A percentile compares a stretch with the other conserved stretches of the same genome.
Evolutionary conservation across 2,888 invertebrate species (phyloP).

Genomic region (Acleris holmiana): DNA sequence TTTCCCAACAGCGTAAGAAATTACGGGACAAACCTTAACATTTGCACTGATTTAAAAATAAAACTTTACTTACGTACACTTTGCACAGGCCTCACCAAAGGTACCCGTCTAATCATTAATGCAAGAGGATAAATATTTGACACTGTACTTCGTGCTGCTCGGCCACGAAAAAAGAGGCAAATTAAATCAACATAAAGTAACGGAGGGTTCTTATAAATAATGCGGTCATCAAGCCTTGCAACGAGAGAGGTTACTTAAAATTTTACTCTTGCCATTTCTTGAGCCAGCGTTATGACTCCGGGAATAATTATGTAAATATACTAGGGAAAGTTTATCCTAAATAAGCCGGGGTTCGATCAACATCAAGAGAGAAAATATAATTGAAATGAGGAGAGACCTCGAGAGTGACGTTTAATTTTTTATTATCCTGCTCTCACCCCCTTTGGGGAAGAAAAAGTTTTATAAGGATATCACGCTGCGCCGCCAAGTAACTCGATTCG

Average conservation of each 20-base stretch:
- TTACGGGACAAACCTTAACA: neutral
- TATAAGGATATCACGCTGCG: slow-evolving; percentile 10
- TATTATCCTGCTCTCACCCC: slow-evolving; percentile 41
- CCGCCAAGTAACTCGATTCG: slow-evolving; percentile 20
- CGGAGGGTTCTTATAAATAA: slow-evolving; percentile 57
- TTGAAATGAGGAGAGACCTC: slow-evolving; percentile 42
- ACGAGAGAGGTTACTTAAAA: slow-evolving; percentile 45
- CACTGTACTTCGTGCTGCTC: slow-evolving; percentile 33
- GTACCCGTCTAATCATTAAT: slow-evolving; percentile 30
- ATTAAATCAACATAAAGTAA: slow-evolving; percentile 57
- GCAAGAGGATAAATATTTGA: slow-evolving; percentile 35
- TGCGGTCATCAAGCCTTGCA: slow-evolving; percentile 54
- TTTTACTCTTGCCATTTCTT: slow-evolving; percentile 52
- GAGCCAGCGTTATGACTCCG: slow-evolving; percentile 49
- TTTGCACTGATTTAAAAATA: slow-evolving; percentile 11
- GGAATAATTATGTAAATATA: slow-evolving; percentile 60
- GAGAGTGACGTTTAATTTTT: slow-evolving; percentile 42
- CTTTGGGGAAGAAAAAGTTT: slow-evolving; percentile 36
- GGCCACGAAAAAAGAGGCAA: slow-evolving; percentile 47
- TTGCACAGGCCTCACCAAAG: slow-evolving; percentile 20
- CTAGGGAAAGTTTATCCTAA: slow-evolving; percentile 45
- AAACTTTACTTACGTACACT: slow-evolving; percentile 3
- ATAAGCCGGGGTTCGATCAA: slow-evolving; percentile 43
- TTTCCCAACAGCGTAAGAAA: too few species aligned
- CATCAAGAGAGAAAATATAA: slow-evolving; percentile 44